These are phyloP conservation scores for Pantherophis alleghaniensis DNA, from an alignment of 2,797 vertebrate genomes.

Conservation along the genomic window DNA sequence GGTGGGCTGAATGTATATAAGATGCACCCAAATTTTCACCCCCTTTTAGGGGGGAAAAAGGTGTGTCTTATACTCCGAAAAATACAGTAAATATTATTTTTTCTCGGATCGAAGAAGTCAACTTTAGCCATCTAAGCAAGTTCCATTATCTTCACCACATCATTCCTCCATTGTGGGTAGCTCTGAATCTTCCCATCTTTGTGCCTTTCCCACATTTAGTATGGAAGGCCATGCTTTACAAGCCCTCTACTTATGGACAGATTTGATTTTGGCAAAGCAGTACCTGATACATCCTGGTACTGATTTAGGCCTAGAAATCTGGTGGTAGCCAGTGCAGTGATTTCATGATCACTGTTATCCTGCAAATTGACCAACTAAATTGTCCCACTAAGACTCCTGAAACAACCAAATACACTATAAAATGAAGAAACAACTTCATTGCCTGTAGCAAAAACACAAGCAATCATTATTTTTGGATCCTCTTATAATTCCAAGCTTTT, in stretches of 20 bases:
- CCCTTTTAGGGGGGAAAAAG: no score
- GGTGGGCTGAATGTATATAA: no score
- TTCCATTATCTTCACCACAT: background rate
- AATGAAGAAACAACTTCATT: background rate
- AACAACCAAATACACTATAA: background rate
- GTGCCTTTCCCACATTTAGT: background rate
- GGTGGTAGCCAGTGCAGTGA: background rate
- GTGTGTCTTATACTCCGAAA: no score
- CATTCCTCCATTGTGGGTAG: background rate
- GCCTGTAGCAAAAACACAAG: background rate
- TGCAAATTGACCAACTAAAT: background rate
- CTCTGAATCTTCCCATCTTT: background rate
- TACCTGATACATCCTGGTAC: background rate
- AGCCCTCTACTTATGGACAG: background rate
- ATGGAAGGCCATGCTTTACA: background rate
- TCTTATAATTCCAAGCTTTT: background rate
- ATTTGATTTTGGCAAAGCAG: background rate
- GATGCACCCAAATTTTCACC: no score
- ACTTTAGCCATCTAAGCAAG: background rate
- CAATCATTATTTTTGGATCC: slow-evolving; percentile 1
- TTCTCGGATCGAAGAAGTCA: background rate
- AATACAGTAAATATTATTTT: background rate
- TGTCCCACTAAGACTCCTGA: background rate
- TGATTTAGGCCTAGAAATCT: background rate
- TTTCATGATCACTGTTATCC: background rate